Conservation (phyloP, 2,797 vertebrate genomes). For the Sebastes hubbsi region DNA sequence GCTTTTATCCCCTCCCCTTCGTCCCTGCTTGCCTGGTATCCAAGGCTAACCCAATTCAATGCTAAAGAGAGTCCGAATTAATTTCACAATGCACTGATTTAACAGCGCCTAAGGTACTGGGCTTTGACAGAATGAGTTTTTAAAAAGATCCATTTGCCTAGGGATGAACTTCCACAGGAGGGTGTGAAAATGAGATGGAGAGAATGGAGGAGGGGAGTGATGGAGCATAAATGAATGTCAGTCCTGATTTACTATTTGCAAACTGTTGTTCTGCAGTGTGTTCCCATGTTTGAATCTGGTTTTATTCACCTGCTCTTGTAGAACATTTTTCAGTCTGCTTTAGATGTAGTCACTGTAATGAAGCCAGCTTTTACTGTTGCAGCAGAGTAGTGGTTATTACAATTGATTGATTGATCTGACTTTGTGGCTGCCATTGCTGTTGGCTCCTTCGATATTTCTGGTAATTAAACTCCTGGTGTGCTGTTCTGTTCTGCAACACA, state of each 20-base stretch:
- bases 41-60: constrained; percentile 83
- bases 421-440: constrained; percentile 36
- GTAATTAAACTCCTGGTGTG: constrained; percentile 38
- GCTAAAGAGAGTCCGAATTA: constrained; percentile 83
- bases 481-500: constrained; percentile 17
- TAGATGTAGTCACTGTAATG: constrained; percentile 17
- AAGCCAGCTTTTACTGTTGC: constrained; percentile 23
- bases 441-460: constrained; percentile 27
- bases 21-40: constrained; percentile 70
- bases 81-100: constrained; percentile 87
- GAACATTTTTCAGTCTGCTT: constrained; percentile 30
- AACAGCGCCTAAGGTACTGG: constrained; percentile 84
- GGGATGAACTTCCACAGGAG: constrained; percentile 79
- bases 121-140: constrained; percentile 84
- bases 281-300: constrained; percentile 27
- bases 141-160: constrained; percentile 83
- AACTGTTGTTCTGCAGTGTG: constrained; percentile 30
- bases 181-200: constrained; percentile 72
- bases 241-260: constrained; percentile 54
- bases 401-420: constrained; percentile 50
- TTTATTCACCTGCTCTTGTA: constrained; percentile 34
- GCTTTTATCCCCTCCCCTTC: constrained; percentile 70
- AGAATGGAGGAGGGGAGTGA: constrained; percentile 55
- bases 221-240: constrained; percentile 55
- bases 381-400: constrained; percentile 33